These are phyloP conservation scores for Tillus elongatus DNA, from an alignment of 2,888 invertebrate species.

Conservation along the genomic window DNA sequence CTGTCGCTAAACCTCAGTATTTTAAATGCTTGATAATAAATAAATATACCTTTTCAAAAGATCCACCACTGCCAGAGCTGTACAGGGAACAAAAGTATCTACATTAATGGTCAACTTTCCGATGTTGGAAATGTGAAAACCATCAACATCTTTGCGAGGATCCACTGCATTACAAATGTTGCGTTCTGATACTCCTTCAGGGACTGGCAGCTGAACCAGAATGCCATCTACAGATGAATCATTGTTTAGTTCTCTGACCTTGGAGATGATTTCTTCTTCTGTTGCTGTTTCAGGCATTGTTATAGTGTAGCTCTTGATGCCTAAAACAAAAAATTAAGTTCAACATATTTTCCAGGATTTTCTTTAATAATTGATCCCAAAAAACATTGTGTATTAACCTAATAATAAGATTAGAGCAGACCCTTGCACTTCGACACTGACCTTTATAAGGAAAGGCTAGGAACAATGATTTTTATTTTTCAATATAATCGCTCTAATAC, in stretches of 20 bases:
- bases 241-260: slow-evolving; percentile 58
- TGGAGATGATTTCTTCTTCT: slow-evolving; percentile 57
- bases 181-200: slow-evolving; percentile 64
- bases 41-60: slow-evolving; percentile 59
- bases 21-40: too few species aligned
- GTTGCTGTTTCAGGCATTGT: slow-evolving; percentile 49
- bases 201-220: slow-evolving; percentile 76
- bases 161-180: slow-evolving; percentile 70
- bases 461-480: too few species aligned
- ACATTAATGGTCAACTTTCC: slow-evolving; percentile 68
- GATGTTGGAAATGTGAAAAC: slow-evolving; percentile 76
- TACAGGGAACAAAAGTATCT: slow-evolving; percentile 68
- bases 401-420: too few species aligned
- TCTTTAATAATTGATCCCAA: too few species aligned
- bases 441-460: too few species aligned
- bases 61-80: slow-evolving; percentile 66
- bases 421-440: too few species aligned
- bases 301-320: slow-evolving; percentile 61
- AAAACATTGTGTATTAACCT: too few species aligned
- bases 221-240: slow-evolving; percentile 70
- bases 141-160: slow-evolving; percentile 83
- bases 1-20: too few species aligned
- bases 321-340: slow-evolving; percentile 28
- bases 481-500: too few species aligned
- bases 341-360: background rate